Conservation (phyloP, 2,888 invertebrate genomes). For the Tortrix viridana region DNA sequence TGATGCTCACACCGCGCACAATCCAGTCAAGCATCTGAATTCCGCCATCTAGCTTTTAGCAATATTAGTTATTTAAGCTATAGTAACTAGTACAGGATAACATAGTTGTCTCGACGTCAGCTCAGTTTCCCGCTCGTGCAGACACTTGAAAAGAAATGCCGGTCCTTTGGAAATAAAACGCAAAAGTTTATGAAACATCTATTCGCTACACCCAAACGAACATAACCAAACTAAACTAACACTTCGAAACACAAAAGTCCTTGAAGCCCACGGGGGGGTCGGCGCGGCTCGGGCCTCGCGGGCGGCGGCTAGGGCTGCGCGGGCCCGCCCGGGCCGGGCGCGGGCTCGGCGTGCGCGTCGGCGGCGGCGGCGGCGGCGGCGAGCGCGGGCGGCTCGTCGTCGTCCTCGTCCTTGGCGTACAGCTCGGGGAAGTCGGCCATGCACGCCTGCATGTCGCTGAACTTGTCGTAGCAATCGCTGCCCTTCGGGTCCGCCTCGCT, state of each 20-base stretch:
- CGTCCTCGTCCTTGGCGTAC: constrained; percentile 89
- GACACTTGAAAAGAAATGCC: not conserved
- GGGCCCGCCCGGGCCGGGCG: constrained; percentile 1
- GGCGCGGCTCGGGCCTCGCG: constrained; percentile 10
- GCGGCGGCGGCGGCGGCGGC: not conserved
- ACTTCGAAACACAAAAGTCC: constrained; percentile 16
- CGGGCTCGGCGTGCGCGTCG: not conserved
- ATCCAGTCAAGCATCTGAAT: no score
- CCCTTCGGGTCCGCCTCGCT: constrained; percentile 95
- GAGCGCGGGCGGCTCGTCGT: constrained; percentile 60
- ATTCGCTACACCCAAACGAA: constrained; percentile 40
- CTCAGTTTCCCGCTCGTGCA: not conserved
- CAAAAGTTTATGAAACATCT: constrained; percentile 16
- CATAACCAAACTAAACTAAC: constrained; percentile 10
- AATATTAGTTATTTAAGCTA: no score
- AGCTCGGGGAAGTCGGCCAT: constrained; percentile 94
- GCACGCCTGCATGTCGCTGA: constrained; percentile 95
- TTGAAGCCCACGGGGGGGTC: constrained; percentile 12
- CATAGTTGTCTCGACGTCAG: not conserved
- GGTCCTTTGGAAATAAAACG: not conserved
- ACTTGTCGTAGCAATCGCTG: constrained; percentile 95
- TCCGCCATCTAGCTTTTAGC: no score
- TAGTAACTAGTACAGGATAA: no score
- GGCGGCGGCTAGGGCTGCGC: constrained; percentile 7
- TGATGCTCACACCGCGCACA: no score